These are phyloP conservation scores for Dermochelys coriacea DNA, from an alignment of 2,797 vertebrate genomes.

Conservation along the genomic window DNA sequence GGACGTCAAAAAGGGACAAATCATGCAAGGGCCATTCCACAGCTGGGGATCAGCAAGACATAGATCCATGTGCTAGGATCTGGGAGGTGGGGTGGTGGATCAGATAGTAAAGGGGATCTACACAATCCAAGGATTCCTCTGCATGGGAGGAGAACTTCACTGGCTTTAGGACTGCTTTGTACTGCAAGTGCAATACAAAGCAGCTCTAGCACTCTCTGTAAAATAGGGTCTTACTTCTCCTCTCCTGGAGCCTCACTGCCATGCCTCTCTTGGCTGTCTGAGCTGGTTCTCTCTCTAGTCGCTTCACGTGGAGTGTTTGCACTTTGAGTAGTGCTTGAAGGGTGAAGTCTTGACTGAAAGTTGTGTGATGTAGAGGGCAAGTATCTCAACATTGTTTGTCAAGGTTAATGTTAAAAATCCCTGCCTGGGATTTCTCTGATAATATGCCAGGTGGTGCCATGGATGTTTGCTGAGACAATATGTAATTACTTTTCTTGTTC, in stretches of 20 bases:
- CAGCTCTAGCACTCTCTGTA: not conserved
- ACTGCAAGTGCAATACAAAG: not conserved
- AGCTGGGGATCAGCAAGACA: not conserved
- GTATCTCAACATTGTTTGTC: constrained; percentile 35
- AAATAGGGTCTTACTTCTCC: not conserved
- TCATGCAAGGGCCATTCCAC: not conserved
- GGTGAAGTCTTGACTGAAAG: not conserved
- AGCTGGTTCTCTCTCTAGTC: not conserved
- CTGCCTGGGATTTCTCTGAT: constrained; percentile 53
- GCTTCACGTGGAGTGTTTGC: not conserved
- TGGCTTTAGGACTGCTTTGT: not conserved
- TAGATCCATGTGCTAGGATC: not conserved
- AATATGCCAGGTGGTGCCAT: constrained; percentile 51
- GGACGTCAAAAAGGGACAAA: not conserved
- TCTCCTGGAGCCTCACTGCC: not conserved
- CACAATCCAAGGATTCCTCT: not conserved
- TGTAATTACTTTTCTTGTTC: constrained; percentile 72
- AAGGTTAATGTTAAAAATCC: constrained; percentile 54
- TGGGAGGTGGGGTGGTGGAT: not conserved
- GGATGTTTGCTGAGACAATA: constrained; percentile 52
- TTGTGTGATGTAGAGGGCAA: not conserved
- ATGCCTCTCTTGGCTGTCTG: not conserved
- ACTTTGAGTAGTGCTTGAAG: constrained; percentile 1
- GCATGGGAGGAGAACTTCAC: not conserved
- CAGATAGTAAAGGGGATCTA: not conserved